Evolutionary conservation across 2,888 invertebrate species (phyloP).

Genomic region (Megalurothrips usitatus): DNA sequence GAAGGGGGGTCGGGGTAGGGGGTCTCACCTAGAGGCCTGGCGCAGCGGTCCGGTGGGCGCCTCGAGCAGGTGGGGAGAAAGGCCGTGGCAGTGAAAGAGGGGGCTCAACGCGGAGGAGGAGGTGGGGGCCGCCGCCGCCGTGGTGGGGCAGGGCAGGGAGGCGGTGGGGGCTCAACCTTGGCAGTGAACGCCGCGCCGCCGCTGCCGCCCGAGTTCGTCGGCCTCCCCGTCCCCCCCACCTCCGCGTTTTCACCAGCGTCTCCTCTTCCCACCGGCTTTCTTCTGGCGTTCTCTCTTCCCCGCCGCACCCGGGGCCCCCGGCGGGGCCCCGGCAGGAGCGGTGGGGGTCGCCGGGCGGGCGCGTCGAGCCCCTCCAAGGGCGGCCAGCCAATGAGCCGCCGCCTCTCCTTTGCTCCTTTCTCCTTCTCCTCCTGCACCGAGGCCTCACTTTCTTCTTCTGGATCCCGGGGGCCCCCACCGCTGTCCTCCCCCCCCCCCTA

Average conservation of each 20-base stretch:
- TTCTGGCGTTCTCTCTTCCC: neutral
- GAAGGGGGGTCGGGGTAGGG: neutral
- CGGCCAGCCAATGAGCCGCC: neutral
- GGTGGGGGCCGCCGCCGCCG: neutral
- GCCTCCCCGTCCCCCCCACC: neutral
- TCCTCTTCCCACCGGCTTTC: neutral
- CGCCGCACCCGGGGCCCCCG: neutral
- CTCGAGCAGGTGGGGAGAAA: neutral
- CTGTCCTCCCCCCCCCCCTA: neutral
- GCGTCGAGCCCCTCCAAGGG: neutral
- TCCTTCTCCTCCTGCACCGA: neutral
- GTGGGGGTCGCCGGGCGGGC: too few species aligned
- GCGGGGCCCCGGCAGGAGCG: too few species aligned
- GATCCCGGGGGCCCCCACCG: neutral
- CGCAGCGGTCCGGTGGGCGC: neutral
- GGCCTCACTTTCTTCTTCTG: neutral
- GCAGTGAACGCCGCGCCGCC: neutral
- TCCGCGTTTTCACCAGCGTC: neutral
- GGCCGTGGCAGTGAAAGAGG: neutral
- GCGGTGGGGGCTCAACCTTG: neutral
- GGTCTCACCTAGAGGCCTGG: too few species aligned
- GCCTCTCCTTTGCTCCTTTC: neutral
- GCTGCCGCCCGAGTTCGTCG: slow-evolving; percentile 4
- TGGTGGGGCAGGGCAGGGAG: neutral
- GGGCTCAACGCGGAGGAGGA: neutral